phyloP scores from a whole-genome alignment of 2,797 vertebrate species.

The Anguilla anguilla region DNA sequence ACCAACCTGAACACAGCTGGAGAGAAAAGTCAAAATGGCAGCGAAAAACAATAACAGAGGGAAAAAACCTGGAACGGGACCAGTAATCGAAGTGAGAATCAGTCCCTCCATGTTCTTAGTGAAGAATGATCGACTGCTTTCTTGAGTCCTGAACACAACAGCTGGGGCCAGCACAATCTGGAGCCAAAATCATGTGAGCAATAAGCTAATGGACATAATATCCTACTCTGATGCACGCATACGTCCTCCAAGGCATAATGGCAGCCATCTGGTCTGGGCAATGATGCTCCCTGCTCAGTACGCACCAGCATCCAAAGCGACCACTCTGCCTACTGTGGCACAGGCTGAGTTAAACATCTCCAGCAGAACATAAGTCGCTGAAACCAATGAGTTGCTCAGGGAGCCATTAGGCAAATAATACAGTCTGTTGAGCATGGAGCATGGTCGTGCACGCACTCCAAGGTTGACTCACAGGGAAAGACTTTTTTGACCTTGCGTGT shows the following conservation, averaged over 20 bases:
- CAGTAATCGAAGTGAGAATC: background rate
- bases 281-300: background rate
- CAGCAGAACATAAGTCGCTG: background rate
- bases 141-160: background rate
- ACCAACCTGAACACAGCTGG: background rate
- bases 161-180: background rate
- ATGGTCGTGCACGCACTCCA: background rate
- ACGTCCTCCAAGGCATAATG: background rate
- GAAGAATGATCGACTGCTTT: background rate
- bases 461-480: background rate
- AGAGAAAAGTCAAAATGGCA: background rate
- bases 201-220: constrained; percentile 8
- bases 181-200: background rate
- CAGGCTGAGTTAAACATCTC: background rate
- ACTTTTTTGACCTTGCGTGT: background rate
- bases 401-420: background rate
- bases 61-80: background rate
- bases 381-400: background rate
- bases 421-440: background rate
- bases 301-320: background rate
- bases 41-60: background rate
- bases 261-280: background rate
- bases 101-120: background rate
- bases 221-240: background rate
- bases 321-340: background rate